phyloP scores from a whole-genome alignment of 37 sponge, comb jelly and placozoan species.

The Ianthella basta region DNA sequence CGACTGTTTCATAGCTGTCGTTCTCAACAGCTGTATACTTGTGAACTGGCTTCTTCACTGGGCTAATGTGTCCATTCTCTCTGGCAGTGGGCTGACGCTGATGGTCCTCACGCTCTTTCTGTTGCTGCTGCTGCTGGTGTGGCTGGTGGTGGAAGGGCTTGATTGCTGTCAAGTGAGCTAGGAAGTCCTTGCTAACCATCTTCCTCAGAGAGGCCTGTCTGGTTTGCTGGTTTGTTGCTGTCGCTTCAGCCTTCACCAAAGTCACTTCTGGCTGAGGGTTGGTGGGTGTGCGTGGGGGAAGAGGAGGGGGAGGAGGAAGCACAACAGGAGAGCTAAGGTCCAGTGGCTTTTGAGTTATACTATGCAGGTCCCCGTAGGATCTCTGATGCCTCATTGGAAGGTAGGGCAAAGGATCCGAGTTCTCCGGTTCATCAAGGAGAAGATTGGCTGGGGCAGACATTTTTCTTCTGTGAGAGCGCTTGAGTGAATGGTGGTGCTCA shows the following conservation, averaged over 20 bases:
- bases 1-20: neutral
- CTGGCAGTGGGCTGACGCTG: neutral
- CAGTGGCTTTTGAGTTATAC: neutral
- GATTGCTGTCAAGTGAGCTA: conserved; percentile 20
- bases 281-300: neutral
- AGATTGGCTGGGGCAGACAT: conserved; percentile 27
- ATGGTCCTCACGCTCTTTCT: no score
- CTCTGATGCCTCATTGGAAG: neutral
- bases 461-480: conserved; percentile 7
- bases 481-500: neutral
- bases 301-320: neutral
- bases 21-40: neutral
- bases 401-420: neutral
- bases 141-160: neutral
- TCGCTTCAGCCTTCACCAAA: neutral
- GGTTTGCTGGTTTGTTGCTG: no score
- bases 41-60: neutral
- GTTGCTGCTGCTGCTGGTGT: neutral
- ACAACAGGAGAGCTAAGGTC: neutral
- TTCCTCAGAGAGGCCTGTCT: conserved; percentile 18
- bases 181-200: conserved; percentile 16
- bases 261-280: neutral
- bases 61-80: neutral
- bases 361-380: neutral
- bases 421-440: neutral